These are phyloP conservation scores for Coenonympha arcania DNA, from an alignment of 2,888 invertebrate genomes.

Conservation along the genomic window DNA sequence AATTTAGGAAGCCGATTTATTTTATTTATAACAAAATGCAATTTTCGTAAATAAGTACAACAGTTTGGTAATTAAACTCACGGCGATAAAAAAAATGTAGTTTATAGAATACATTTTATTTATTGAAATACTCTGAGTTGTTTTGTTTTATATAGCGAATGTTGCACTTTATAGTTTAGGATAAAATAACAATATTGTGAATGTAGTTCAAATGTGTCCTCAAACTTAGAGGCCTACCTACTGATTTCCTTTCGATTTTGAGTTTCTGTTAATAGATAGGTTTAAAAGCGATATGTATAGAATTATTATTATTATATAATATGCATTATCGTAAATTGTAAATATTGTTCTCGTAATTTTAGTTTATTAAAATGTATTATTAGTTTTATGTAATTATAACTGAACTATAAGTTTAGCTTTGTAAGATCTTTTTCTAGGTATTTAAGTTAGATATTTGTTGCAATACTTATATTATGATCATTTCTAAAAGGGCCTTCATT, in stretches of 20 bases:
- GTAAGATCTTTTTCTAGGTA: conserved; percentile 52
- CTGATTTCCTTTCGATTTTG: conserved; percentile 60
- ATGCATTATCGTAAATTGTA: conserved; percentile 62
- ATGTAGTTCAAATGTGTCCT: conserved; percentile 67
- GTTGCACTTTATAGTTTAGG: conserved; percentile 70
- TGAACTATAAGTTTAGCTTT: conserved; percentile 61
- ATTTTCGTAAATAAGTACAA: conserved; percentile 73
- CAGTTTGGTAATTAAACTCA: conserved; percentile 39
- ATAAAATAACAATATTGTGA: conserved; percentile 58
- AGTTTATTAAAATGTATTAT: conserved; percentile 68
- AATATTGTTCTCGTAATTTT: conserved; percentile 70
- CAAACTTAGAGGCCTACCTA: conserved; percentile 66
- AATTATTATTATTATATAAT: too few species aligned
- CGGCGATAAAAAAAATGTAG: conserved; percentile 51
- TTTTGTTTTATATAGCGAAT: conserved; percentile 67
- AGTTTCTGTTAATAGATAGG: conserved; percentile 71
- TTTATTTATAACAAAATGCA: conserved; percentile 49
- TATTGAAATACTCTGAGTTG: conserved; percentile 69
- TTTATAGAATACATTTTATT: conserved; percentile 60
- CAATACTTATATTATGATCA: conserved; percentile 43
- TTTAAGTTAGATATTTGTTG: conserved; percentile 69
- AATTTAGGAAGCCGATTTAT: conserved; percentile 38
- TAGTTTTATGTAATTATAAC: conserved; percentile 49
- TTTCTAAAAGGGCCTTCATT: conserved; percentile 34
- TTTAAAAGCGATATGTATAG: conserved; percentile 67